phyloP scores from a whole-genome alignment of 2,797 vertebrate genomes.

The Meriones psammophilus region DNA sequence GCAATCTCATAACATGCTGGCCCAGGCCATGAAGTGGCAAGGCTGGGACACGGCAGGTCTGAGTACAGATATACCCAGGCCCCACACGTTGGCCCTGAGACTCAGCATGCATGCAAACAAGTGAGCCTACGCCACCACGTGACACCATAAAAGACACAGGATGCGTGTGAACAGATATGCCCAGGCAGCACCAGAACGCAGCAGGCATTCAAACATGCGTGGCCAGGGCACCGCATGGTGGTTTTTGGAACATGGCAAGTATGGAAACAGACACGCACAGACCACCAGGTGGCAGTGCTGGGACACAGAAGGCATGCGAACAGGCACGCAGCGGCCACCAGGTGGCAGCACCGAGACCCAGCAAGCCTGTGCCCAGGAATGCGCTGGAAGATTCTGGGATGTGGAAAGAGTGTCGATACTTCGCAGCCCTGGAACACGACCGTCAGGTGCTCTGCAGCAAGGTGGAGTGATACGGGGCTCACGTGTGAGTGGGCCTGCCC shows the following conservation, averaged over 20 bases:
- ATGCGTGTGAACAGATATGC: neutral
- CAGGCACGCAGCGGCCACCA: neutral
- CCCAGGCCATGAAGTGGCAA: neutral
- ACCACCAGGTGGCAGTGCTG: neutral
- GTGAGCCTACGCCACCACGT: neutral
- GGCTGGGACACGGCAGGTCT: neutral
- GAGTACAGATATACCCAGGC: no score
- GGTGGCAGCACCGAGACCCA: neutral
- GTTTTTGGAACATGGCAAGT: neutral
- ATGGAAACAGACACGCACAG: neutral
- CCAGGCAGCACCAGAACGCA: neutral
- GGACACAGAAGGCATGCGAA: neutral
- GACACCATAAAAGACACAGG: neutral
- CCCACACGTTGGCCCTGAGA: neutral
- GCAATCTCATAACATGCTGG: neutral
- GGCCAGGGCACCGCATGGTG: neutral
- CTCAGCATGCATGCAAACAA: neutral
- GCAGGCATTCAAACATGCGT: neutral
- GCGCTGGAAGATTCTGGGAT: neutral
- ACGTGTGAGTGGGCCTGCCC: neutral
- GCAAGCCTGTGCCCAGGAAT: neutral
- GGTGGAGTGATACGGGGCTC: no score
- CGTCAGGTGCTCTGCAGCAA: neutral
- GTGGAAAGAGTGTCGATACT: neutral
- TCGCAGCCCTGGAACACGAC: no score